Conservation (phyloP, 2,113 vertebrate species). For the Mirza zaza region DNA sequence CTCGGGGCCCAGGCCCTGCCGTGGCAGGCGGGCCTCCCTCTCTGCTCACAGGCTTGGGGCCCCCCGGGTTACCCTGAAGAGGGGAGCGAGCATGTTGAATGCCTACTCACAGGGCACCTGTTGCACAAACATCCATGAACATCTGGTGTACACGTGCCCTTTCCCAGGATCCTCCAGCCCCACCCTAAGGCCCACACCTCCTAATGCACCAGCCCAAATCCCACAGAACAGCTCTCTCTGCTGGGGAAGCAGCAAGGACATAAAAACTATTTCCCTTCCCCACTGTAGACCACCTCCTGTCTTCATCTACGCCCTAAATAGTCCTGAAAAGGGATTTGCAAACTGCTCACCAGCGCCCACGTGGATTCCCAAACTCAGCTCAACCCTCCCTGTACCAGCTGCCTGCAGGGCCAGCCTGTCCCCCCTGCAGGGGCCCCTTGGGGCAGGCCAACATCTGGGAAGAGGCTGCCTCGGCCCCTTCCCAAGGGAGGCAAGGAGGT, state of each 20-base stretch:
- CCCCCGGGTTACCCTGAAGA: conserved; percentile 49
- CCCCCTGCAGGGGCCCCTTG: too few species aligned
- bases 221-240: not conserved
- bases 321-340: not conserved
- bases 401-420: not conserved
- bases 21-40: not conserved
- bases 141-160: not conserved
- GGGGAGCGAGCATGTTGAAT: not conserved
- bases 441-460: not conserved
- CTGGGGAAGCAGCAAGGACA: not conserved
- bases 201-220: not conserved
- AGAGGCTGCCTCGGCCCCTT: not conserved
- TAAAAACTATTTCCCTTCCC: not conserved
- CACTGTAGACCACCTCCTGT: not conserved
- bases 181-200: not conserved
- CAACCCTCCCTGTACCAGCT: not conserved
- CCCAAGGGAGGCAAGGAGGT: not conserved
- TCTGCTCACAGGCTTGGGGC: conserved; percentile 36
- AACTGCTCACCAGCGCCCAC: not conserved
- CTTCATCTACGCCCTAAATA: not conserved
- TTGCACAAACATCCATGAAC: not conserved
- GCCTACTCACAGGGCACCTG: fast-evolving
- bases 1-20: conserved; percentile 68
- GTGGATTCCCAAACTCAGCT: not conserved
- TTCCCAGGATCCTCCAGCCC: not conserved